Evolutionary conservation across 64 coral and sea anemone genomes (phyloP).

Genomic region (Anthopleura sola): DNA sequence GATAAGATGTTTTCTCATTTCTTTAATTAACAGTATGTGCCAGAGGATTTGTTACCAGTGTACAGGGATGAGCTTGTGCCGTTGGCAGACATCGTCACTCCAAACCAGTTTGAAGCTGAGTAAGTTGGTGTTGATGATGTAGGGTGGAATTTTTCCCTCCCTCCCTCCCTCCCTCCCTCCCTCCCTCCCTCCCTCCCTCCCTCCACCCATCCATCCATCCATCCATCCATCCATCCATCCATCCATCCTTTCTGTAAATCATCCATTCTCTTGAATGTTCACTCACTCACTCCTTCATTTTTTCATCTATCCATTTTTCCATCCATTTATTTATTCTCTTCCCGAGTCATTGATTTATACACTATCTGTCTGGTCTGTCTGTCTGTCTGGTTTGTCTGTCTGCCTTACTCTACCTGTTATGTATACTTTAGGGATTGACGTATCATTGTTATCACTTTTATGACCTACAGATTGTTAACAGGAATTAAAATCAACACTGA

Average conservation of each 20-base stretch:
- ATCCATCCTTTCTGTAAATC: too few relatives aligned
- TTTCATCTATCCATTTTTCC: too few relatives aligned
- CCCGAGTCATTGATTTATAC: too few relatives aligned
- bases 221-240: too few relatives aligned
- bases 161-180: too few relatives aligned
- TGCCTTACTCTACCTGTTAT: background rate
- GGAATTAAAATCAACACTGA: slow-evolving; percentile 82
- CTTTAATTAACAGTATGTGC: slow-evolving; percentile 70
- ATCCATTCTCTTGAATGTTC: too few relatives aligned
- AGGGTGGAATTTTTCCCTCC: background rate
- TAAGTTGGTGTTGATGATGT: slow-evolving; percentile 45
- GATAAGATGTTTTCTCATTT: too few relatives aligned
- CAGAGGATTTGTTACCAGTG: slow-evolving; percentile 83
- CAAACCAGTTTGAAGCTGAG: slow-evolving; percentile 99
- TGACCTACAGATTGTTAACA: slow-evolving; percentile 53
- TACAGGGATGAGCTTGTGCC: slow-evolving; percentile 89
- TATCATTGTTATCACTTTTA: background rate
- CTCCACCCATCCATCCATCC: too few relatives aligned
- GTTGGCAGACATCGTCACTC: slow-evolving; percentile 88
- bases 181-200: background rate
- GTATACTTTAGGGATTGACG: background rate
- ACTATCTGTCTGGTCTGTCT: too few relatives aligned
- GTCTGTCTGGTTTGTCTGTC: too few relatives aligned
- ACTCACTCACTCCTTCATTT: too few relatives aligned
- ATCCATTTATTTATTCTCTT: too few relatives aligned